Evolutionary conservation across 2,888 invertebrate species (phyloP).

Genomic region (Pseudanteris insignis): DNA sequence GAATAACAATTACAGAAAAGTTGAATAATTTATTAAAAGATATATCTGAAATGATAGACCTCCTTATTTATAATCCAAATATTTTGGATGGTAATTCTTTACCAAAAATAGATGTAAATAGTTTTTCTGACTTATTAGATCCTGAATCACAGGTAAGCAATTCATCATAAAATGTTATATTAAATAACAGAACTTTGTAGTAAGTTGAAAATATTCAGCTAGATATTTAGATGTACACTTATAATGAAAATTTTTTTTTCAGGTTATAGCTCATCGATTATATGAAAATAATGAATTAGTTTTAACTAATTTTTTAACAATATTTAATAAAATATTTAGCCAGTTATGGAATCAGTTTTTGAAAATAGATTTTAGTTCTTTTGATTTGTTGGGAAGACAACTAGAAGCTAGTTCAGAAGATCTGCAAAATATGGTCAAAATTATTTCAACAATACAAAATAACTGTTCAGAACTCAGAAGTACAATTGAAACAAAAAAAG

Average conservation of each 20-base stretch:
- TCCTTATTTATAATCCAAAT: not conserved
- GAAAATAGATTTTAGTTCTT: not conserved
- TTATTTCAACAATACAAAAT: not conserved
- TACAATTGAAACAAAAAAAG: too few relatives aligned
- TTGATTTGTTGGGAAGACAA: not conserved
- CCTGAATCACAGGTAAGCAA: conserved; percentile 24
- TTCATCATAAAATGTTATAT: too few relatives aligned
- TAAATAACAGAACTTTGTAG: too few relatives aligned
- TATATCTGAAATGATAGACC: not conserved
- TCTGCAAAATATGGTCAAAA: not conserved
- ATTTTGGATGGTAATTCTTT: conserved; percentile 16
- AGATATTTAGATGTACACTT: too few relatives aligned
- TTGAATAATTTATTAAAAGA: conserved; percentile 1
- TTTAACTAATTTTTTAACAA: conserved; percentile 4
- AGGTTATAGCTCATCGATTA: conserved; percentile 15
- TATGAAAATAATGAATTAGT: conserved; percentile 13
- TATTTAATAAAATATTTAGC: conserved; percentile 1
- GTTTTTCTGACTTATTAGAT: conserved; percentile 8
- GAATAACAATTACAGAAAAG: not conserved
- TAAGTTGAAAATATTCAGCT: too few relatives aligned
- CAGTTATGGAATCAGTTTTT: not conserved
- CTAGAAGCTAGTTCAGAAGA: conserved; percentile 8
- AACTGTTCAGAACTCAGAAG: not conserved
- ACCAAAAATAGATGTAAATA: conserved; percentile 6
- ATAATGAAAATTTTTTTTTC: conserved; percentile 2